These are phyloP conservation scores for Prostheceraeus crozeri DNA, from an alignment of 2,888 invertebrate species.

Conservation along the genomic window DNA sequence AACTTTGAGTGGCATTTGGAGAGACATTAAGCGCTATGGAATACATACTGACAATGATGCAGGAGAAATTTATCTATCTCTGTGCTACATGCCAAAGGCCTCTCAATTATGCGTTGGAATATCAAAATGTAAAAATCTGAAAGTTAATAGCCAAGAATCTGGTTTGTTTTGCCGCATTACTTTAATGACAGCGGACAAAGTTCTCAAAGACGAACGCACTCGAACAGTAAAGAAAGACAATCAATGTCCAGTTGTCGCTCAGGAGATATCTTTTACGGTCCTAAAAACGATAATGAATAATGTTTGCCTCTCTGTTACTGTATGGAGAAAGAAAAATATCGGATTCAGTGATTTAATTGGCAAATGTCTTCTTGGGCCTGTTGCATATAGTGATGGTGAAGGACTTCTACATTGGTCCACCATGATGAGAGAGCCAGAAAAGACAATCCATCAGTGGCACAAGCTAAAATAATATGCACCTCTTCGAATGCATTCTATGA, in stretches of 20 bases:
- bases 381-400: slow-evolving; percentile 11
- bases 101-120: too few relatives aligned
- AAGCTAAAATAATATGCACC: slow-evolving; percentile 20
- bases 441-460: slow-evolving; percentile 7
- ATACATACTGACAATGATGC: too few relatives aligned
- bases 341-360: slow-evolving; percentile 25
- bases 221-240: slow-evolving; percentile 1
- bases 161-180: too few relatives aligned
- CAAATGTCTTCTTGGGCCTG: slow-evolving; percentile 14
- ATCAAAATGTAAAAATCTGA: too few relatives aligned
- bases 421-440: slow-evolving; percentile 10
- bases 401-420: slow-evolving; percentile 16
- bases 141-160: too few relatives aligned
- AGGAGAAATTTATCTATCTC: too few relatives aligned
- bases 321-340: slow-evolving; percentile 1
- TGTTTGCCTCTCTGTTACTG: slow-evolving; percentile 13
- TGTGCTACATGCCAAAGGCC: too few relatives aligned
- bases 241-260: neutral
- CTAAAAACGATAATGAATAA: neutral
- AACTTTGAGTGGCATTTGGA: too few relatives aligned
- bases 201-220: slow-evolving; percentile 14
- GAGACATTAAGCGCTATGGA: too few relatives aligned
- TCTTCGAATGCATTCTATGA: too few relatives aligned
- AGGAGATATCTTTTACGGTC: slow-evolving; percentile 1
- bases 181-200: slow-evolving; percentile 14